Evolutionary conservation across 2,113 vertebrate genomes (phyloP).

Genomic region (Centropus bengalensis): DNA sequence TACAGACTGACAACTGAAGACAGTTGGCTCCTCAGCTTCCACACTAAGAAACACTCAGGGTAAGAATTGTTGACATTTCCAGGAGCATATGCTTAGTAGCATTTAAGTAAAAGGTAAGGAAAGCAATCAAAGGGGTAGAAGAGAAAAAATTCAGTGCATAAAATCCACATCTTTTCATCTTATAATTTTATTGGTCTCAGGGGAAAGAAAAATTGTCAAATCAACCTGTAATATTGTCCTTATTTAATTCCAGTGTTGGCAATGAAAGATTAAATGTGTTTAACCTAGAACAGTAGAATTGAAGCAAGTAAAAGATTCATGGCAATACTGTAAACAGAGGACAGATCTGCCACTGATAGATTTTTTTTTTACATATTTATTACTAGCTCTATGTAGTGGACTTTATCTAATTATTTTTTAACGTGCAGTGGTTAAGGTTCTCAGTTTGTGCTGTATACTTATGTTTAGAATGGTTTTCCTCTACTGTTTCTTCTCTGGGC

Average conservation of each 20-base stretch:
- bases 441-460: background rate
- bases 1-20: background rate
- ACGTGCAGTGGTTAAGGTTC: background rate
- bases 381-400: background rate
- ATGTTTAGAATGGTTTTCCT: background rate
- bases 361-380: background rate
- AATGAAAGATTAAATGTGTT: background rate
- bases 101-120: background rate
- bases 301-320: background rate
- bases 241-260: background rate
- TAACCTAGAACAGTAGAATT: background rate
- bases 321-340: background rate
- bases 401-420: background rate
- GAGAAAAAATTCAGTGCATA: background rate
- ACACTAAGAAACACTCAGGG: background rate
- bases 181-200: background rate
- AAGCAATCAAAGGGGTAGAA: background rate
- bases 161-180: background rate
- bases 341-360: background rate
- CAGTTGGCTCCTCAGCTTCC: background rate
- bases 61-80: background rate
- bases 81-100: background rate
- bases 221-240: background rate
- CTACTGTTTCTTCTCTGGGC: background rate
- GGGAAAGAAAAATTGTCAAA: background rate